These are phyloP conservation scores for Pandion haliaetus DNA, from an alignment of 2,113 vertebrate genomes.

Conservation along the genomic window DNA sequence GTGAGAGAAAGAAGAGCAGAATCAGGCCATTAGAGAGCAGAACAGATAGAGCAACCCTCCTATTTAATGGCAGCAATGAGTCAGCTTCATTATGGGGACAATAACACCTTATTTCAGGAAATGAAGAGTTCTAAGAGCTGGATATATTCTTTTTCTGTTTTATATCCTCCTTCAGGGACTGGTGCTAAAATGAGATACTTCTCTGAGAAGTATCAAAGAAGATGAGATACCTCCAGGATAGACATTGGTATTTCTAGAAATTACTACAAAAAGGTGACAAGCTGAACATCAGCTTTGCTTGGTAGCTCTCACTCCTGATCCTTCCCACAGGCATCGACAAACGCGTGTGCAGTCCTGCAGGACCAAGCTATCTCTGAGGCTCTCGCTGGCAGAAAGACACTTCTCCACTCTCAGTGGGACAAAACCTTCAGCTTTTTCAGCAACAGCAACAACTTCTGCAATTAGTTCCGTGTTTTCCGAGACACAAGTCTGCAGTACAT, in stretches of 20 bases:
- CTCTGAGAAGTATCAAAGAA: neutral
- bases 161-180: neutral
- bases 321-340: neutral
- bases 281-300: neutral
- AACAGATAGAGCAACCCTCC: neutral
- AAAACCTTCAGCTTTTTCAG: neutral
- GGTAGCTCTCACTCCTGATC: neutral
- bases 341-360: fast-evolving
- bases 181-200: neutral
- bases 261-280: neutral
- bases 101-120: neutral
- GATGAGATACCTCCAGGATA: neutral
- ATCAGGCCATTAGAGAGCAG: neutral
- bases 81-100: neutral
- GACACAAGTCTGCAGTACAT: constrained; percentile 18
- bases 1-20: neutral
- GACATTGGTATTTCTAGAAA: neutral
- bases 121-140: neutral
- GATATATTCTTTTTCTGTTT: neutral
- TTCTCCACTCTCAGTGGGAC: neutral
- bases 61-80: neutral
- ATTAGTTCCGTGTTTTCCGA: neutral
- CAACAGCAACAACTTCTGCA: neutral
- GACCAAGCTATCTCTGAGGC: neutral
- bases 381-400: neutral